Base-by-base conservation (phyloP, 1,140 invertebrate genomes). In the Helicoverpa armigera region DNA sequence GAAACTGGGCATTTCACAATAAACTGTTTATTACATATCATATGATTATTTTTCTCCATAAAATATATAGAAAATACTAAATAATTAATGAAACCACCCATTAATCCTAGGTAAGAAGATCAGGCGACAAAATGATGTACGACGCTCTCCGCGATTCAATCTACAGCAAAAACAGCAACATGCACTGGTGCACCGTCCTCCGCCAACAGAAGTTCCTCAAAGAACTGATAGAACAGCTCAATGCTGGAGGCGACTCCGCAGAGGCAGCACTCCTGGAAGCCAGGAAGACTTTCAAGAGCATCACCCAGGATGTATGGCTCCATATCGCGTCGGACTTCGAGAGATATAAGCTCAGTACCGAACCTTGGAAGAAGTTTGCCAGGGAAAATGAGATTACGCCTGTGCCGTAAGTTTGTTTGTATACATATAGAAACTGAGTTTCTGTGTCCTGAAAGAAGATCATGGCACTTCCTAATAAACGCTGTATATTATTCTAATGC, bases 141-240 rank as follows among this genome's bases (percentile, higher is more conserved):
- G 92, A 94, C 69, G 85, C 90, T 0, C 83, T 95, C 0, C 85
- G 91, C 14, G 94, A 95, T 73, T 78, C 91, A 0, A 60, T 94
- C 0, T 95, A 94, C 89, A 87, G 95, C 90, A 70, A 93, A 96
- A 97, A 98, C 78, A 98, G 96, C 85, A 98, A 98, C 90, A 92
- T 96, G 80, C 96, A 96, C 86, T 95, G 96, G 70, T 96, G 95
- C 63, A 97, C 96, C 73, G 96, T 98, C 80, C 89, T 98, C 12
- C 95, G 96, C 0, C 98, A 99, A 87, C 96, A 97, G 60, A 96
- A 96, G 70, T 98, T 98, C 89, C 95, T 99, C 7, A 96, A 95
- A 13, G 95, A 96, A 43, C 82, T 98, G 0, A 83, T 97, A 1
- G 95, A 96, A 65, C 94, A 95, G 76, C 88, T 98, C 7, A 91